Evolutionary conservation across 2,797 vertebrate genomes (phyloP).

Genomic region (Schizopygopsis malacanthus): DNA sequence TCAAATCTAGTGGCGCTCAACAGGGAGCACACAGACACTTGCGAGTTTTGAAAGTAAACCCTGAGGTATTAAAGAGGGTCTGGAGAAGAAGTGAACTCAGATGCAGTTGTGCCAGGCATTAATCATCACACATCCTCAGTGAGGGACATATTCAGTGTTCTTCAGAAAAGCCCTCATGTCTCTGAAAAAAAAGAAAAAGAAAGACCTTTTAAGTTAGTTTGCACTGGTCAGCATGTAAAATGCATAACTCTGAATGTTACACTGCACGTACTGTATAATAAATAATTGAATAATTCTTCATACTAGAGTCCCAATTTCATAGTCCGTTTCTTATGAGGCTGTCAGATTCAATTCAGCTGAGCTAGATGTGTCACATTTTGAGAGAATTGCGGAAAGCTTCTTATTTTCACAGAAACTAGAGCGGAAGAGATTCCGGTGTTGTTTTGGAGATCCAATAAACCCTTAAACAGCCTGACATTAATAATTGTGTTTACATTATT

Average conservation of each 20-base stretch:
- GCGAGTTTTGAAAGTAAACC: constrained; percentile 62
- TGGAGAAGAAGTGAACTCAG: constrained; percentile 59
- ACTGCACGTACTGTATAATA: not conserved
- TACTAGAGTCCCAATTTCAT: not conserved
- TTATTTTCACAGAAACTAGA: constrained; percentile 2
- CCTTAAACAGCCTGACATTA: not conserved
- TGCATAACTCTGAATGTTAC: constrained; percentile 18
- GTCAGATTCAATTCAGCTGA: constrained; percentile 1
- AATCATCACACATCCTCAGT: constrained; percentile 65
- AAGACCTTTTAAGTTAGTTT: not conserved
- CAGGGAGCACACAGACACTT: constrained; percentile 64
- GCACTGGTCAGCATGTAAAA: constrained; percentile 54
- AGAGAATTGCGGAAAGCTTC: not conserved
- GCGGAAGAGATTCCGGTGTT: not conserved
- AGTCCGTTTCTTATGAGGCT: not conserved
- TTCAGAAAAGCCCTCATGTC: constrained; percentile 65
- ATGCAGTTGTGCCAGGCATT: constrained; percentile 61
- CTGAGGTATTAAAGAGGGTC: constrained; percentile 56
- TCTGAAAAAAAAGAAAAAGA: constrained; percentile 71
- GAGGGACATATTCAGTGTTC: constrained; percentile 71
- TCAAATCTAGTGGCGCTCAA: constrained; percentile 59
- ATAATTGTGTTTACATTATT: not conserved
- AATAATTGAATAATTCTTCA: constrained; percentile 3
- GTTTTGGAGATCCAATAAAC: not conserved
- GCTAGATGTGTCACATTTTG: constrained; percentile 1